Evolutionary conservation across 2,888 invertebrate species (phyloP).

Genomic region (Caenorhabditis angaria): DNA sequence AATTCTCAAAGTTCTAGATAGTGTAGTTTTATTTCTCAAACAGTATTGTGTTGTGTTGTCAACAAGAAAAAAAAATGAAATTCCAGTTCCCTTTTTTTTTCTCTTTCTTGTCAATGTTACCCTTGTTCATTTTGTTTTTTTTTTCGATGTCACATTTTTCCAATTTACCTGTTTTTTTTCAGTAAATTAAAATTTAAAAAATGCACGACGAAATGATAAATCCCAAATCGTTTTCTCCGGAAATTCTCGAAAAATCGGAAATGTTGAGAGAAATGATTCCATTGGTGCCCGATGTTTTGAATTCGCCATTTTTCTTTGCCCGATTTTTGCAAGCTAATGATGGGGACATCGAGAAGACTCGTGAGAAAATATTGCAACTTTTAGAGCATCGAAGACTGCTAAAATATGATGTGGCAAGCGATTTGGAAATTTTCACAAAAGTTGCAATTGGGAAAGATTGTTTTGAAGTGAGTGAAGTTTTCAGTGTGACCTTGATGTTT

Average conservation of each 20-base stretch:
- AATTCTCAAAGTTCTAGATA: no score
- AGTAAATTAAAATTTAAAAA: no score
- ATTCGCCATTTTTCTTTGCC: slow-evolving; percentile 63
- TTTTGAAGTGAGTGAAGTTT: slow-evolving; percentile 50
- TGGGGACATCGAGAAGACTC: slow-evolving; percentile 52
- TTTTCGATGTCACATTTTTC: neutral
- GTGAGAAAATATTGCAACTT: slow-evolving; percentile 28
- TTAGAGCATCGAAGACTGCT: slow-evolving; percentile 34
- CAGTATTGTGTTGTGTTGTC: no score
- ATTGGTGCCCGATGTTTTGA: slow-evolving; percentile 18
- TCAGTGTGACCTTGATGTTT: neutral
- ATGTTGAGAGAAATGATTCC: slow-evolving; percentile 42
- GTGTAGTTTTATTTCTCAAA: no score
- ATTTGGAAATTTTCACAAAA: slow-evolving; percentile 48
- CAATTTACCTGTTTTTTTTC: neutral
- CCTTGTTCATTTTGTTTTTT: neutral
- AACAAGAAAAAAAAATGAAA: no score
- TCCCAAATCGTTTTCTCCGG: slow-evolving; percentile 43
- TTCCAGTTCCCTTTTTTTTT: no score
- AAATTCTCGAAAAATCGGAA: slow-evolving; percentile 48
- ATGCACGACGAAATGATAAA: slow-evolving; percentile 45
- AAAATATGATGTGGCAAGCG: slow-evolving; percentile 53
- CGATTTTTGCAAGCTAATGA: slow-evolving; percentile 57
- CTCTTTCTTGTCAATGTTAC: no score
- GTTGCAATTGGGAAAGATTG: slow-evolving; percentile 53